These are phyloP conservation scores for Tetraodon nigroviridis DNA, from an alignment of 2,113 vertebrate species.

Conservation along the genomic window DNA sequence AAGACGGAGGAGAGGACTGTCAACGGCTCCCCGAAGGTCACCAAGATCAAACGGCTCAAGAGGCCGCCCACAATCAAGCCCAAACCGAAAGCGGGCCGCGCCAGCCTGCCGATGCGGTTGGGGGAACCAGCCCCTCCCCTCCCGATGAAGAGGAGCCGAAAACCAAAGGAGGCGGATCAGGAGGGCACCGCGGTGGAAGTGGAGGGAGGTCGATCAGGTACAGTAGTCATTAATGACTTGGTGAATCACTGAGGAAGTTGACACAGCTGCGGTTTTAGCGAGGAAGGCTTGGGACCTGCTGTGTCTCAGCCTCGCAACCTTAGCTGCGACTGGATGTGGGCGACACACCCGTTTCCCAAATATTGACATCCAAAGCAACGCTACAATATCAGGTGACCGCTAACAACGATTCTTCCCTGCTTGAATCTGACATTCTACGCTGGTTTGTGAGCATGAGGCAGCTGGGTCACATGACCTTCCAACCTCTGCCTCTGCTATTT, in stretches of 20 bases:
- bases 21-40: background rate
- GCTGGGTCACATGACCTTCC: background rate
- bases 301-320: too few species aligned
- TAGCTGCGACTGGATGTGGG: background rate
- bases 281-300: too few species aligned
- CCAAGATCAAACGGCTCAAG: background rate
- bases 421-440: too few species aligned
- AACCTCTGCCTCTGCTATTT: background rate
- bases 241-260: background rate
- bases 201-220: conserved; percentile 68
- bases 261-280: too few species aligned
- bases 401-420: too few species aligned
- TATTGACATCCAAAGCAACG: background rate
- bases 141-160: conserved; percentile 54
- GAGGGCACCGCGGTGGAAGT: conserved; percentile 12
- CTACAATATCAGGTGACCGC: too few species aligned
- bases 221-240: background rate
- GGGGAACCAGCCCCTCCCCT: conserved; percentile 53
- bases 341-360: background rate
- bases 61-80: conserved; percentile 55
- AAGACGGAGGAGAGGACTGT: background rate
- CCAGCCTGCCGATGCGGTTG: background rate
- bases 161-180: background rate
- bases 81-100: conserved; percentile 45
- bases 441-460: background rate